These are phyloP conservation scores for Montipora foliosa DNA, from an alignment of 64 coral and sea anemone genomes.

Conservation along the genomic window DNA sequence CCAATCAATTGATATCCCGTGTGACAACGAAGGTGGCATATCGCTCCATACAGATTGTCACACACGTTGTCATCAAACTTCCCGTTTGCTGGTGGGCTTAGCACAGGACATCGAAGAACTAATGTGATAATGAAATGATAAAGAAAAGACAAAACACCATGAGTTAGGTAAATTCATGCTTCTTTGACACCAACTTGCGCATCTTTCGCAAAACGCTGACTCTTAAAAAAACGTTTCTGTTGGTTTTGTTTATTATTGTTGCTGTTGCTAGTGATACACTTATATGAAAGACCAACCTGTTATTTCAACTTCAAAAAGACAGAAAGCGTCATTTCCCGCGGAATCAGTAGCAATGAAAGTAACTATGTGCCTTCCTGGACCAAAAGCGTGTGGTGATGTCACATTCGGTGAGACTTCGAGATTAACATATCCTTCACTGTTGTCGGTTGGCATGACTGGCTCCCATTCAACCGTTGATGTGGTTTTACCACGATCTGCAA, in stretches of 20 bases:
- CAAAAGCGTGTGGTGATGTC: slow-evolving; percentile 26
- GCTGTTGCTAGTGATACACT: no score
- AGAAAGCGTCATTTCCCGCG: not conserved
- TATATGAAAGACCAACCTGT: not conserved
- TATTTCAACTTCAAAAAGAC: slow-evolving; percentile 28
- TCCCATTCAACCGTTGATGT: slow-evolving; percentile 48
- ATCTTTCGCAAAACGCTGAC: not conserved
- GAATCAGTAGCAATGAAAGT: slow-evolving; percentile 44
- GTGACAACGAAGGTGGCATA: slow-evolving; percentile 47
- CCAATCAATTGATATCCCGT: slow-evolving; percentile 41
- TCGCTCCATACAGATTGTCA: slow-evolving; percentile 5
- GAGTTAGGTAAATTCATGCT: not conserved
- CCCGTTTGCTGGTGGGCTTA: slow-evolving; percentile 9
- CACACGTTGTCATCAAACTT: slow-evolving; percentile 16
- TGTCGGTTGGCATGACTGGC: slow-evolving; percentile 47
- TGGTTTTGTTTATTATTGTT: no score
- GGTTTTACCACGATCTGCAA: slow-evolving; percentile 36
- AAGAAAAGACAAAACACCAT: not conserved
- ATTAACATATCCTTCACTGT: slow-evolving; percentile 6
- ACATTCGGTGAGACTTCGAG: not conserved
- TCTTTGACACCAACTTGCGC: not conserved
- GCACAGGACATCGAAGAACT: slow-evolving; percentile 34
- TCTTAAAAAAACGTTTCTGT: not conserved
- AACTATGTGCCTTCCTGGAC: slow-evolving; percentile 13
- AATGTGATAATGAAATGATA: not conserved